Evolutionary conservation across 2,888 invertebrate species (phyloP).

Genomic region (Erebia palarica): DNA sequence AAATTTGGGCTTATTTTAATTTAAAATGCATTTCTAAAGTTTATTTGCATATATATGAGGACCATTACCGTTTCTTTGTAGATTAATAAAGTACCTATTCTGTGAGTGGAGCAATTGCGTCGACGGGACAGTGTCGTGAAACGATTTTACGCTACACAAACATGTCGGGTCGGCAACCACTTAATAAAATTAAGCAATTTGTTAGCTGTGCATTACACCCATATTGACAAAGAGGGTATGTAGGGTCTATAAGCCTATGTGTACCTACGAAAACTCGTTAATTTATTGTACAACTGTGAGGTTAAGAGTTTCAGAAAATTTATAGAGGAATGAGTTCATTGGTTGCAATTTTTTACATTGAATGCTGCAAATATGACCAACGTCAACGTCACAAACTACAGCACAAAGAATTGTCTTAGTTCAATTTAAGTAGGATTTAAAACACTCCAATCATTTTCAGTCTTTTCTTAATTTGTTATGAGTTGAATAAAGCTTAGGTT

Average conservation of each 20-base stretch:
- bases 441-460: no score
- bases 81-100: constrained; percentile 57
- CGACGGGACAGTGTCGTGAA: constrained; percentile 42
- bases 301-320: neutral
- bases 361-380: no score
- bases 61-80: constrained; percentile 74
- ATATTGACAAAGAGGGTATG: constrained; percentile 65
- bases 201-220: constrained; percentile 66
- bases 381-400: no score
- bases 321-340: neutral
- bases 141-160: constrained; percentile 57
- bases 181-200: constrained; percentile 80
- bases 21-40: constrained; percentile 76
- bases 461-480: neutral
- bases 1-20: constrained; percentile 81
- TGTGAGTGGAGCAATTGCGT: constrained; percentile 56
- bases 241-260: constrained; percentile 41
- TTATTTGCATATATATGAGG: constrained; percentile 79
- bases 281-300: constrained; percentile 22
- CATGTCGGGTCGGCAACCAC: constrained; percentile 64
- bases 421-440: no score
- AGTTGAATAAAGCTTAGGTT: neutral
- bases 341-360: no score
- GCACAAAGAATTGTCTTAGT: no score
- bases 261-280: constrained; percentile 39